Base-by-base conservation (phyloP, 2,797 vertebrate species). In the Semotilus atromaculatus region DNA sequence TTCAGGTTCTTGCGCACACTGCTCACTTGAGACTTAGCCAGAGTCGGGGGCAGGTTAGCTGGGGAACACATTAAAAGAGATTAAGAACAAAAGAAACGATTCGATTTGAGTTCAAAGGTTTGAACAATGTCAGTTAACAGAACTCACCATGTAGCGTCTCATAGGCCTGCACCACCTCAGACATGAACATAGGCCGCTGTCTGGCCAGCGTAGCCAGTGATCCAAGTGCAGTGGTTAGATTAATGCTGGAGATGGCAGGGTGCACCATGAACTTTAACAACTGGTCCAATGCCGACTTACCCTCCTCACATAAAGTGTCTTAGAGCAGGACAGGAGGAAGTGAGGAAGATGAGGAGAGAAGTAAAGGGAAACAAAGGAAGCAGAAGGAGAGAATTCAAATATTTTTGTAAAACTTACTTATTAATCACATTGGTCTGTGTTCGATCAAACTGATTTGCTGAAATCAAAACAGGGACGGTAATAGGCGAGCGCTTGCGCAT, bases 171-270 rank as follows among this genome's bases (percentile, higher is more conserved):
- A 99, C 97, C 90, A 99, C 98, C 88, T 99, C 96, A 0, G 97
- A 97, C 98, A 99, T 99, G 92, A 99, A 99, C 96, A 98, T 98
- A 3, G 98, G 98, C 9, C 98, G 94, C 90, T 99, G 98, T 16
- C 97, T 95, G 62, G 98, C 97, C 0, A 99, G 96, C 0, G 96
- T 96, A 88, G 98, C 98, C 84, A 99, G 89, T 0, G 98, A 96
- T 62, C 98, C 98, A 58, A 99, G 92, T 0, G 97, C 97, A 0
- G 98, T 97, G 3, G 98, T 99, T 85, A 99, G 94, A 92, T 99
- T 99, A 90, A 99, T 99, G 93, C 97, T 97, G 92, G 98, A 96
- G 92, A 99, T 99, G 78, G 98, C 98, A 0, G 98, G 98, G 58
- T 99, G 98, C 13, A 97, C 97, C 98, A 99, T 99, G 91, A 99